A percentile compares a stretch with the other conserved stretches of the same genome.
These are phyloP conservation scores for Carabus problematicus DNA, from an alignment of 2,888 invertebrate species.

Conservation along the genomic window DNA sequence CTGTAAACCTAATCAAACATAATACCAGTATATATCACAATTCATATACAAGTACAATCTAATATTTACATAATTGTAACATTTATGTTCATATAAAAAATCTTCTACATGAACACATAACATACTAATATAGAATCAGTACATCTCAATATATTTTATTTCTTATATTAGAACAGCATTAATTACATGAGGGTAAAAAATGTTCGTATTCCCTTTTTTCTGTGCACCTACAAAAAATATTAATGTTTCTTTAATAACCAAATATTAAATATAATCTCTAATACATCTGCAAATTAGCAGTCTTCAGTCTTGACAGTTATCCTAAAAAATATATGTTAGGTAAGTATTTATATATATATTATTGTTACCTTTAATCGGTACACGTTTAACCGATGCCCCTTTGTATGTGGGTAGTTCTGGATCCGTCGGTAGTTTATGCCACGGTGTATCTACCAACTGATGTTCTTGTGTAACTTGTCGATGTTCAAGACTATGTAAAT, in stretches of 20 bases:
- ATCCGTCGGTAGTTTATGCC: constrained; percentile 70
- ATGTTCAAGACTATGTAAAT: constrained; percentile 81
- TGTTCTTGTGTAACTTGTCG: constrained; percentile 67
- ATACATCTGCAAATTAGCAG: neutral
- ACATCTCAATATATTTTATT: too few species aligned
- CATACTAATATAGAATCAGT: too few species aligned
- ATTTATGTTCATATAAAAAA: too few species aligned
- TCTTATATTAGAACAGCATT: too few species aligned
- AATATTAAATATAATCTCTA: too few species aligned
- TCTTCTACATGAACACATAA: too few species aligned
- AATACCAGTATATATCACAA: neutral
- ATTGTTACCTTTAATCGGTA: constrained; percentile 77
- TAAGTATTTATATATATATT: too few species aligned
- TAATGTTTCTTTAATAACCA: too few species aligned
- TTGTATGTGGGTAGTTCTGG: constrained; percentile 74
- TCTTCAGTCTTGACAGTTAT: constrained; percentile 21
- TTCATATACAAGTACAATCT: neutral
- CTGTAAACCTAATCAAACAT: constrained; percentile 72
- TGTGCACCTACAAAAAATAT: neutral
- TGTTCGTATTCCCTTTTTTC: neutral
- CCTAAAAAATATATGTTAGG: constrained; percentile 26
- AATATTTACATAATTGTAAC: too few species aligned
- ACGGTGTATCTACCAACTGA: constrained; percentile 74
- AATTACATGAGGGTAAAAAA: constrained; percentile 9
- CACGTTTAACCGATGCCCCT: constrained; percentile 76